phyloP scores from a whole-genome alignment of 2,797 vertebrate species.

The Lophotriccus pileatus region DNA sequence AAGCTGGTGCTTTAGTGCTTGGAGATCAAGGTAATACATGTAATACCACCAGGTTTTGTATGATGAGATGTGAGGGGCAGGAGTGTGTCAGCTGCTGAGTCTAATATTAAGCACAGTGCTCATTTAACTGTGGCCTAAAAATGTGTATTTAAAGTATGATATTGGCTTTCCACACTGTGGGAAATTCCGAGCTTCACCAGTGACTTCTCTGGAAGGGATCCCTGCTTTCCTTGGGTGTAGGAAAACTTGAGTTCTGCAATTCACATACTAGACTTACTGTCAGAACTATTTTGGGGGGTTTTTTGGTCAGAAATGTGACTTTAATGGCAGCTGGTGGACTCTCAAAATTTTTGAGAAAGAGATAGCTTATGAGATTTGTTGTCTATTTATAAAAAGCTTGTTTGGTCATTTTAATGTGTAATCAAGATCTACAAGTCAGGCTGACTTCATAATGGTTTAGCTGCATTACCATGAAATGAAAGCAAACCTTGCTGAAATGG shows the following conservation, averaged over 20 bases:
- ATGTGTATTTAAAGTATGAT: not conserved
- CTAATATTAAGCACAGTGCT: not conserved
- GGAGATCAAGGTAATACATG: slow-evolving; percentile 84
- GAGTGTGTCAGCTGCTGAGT: not conserved
- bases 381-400: not conserved
- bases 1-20: slow-evolving; percentile 94
- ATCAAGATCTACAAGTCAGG: not conserved
- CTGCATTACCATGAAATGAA: not conserved
- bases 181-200: not conserved
- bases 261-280: not conserved
- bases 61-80: fast-evolving
- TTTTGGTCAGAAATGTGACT: not conserved
- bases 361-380: not conserved
- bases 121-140: not conserved
- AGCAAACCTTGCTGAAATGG: not conserved
- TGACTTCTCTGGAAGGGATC: not conserved
- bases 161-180: not conserved
- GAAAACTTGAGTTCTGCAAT: not conserved
- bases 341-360: not conserved
- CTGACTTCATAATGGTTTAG: not conserved
- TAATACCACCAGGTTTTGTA: not conserved
- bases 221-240: not conserved
- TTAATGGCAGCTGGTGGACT: not conserved
- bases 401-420: not conserved
- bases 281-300: not conserved